These are phyloP conservation scores for Conus ventricosus DNA, from an alignment of 1,140 invertebrate species.

Conservation along the genomic window DNA sequence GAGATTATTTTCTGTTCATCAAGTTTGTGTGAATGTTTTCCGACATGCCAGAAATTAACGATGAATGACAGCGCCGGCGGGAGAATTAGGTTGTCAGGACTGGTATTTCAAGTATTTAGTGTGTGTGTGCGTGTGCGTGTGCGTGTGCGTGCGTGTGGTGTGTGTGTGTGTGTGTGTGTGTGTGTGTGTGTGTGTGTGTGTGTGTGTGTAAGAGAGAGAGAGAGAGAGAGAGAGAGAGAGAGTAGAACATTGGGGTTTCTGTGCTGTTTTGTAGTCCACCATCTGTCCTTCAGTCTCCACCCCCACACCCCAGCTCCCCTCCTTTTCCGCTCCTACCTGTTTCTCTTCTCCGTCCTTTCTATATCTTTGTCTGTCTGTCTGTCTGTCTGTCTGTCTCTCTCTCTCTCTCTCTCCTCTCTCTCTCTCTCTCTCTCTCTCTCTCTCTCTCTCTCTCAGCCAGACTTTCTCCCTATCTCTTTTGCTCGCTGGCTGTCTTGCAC, in stretches of 20 bases:
- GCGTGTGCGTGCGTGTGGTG: too few relatives aligned
- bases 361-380: background rate
- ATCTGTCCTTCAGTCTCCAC: background rate
- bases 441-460: constrained; percentile 14
- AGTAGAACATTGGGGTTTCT: too few relatives aligned
- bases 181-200: too few relatives aligned
- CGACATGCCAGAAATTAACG: background rate
- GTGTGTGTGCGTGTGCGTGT: too few relatives aligned
- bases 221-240: too few relatives aligned
- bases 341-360: background rate
- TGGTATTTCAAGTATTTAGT: too few relatives aligned
- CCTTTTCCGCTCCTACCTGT: background rate
- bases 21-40: background rate
- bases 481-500: background rate
- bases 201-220: too few relatives aligned
- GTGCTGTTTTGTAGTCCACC: background rate
- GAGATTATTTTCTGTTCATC: too few relatives aligned
- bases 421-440: constrained; percentile 14
- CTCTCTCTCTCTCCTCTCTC: background rate
- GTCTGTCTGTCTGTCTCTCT: background rate
- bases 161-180: too few relatives aligned
- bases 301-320: background rate
- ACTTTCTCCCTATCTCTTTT: background rate
- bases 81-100: background rate
- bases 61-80: background rate